Evolutionary conservation across 2,113 vertebrate genomes (phyloP).

Genomic region (Cyprinodon variegatus): DNA sequence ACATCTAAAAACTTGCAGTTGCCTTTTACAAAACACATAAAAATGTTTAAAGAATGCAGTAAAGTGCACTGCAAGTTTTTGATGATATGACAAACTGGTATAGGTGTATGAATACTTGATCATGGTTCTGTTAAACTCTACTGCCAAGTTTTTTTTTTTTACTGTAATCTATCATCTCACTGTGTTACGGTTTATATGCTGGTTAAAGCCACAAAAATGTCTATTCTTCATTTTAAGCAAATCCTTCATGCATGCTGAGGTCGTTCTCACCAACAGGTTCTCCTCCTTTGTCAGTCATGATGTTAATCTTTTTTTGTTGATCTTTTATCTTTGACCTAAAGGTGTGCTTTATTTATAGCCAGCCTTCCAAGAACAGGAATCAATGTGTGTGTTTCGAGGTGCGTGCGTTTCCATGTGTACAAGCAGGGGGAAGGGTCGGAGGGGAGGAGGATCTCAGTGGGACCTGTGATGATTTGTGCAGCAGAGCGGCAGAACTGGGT

Average conservation of each 20-base stretch:
- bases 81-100: background rate
- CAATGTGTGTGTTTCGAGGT: conserved; percentile 19
- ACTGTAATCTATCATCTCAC: no score
- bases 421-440: conserved; percentile 50
- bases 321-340: conserved; percentile 43
- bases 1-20: no score
- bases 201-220: background rate
- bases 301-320: conserved; percentile 29
- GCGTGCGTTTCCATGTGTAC: conserved; percentile 31
- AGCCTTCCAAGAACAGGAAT: conserved; percentile 49
- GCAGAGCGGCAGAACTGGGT: conserved; percentile 70
- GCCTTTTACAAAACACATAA: no score
- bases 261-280: background rate
- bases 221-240: conserved; percentile 11
- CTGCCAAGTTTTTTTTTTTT: no score
- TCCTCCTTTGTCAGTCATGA: conserved; percentile 26
- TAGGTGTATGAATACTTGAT: no score
- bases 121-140: no score
- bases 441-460: conserved; percentile 54
- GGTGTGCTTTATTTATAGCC: conserved; percentile 50
- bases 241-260: background rate
- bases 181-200: no score
- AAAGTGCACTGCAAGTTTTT: background rate
- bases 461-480: conserved; percentile 68
- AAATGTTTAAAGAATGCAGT: background rate